These are phyloP conservation scores for Leptatherina wallacei DNA, from an alignment of 2,797 vertebrate species.

Conservation along the genomic window DNA sequence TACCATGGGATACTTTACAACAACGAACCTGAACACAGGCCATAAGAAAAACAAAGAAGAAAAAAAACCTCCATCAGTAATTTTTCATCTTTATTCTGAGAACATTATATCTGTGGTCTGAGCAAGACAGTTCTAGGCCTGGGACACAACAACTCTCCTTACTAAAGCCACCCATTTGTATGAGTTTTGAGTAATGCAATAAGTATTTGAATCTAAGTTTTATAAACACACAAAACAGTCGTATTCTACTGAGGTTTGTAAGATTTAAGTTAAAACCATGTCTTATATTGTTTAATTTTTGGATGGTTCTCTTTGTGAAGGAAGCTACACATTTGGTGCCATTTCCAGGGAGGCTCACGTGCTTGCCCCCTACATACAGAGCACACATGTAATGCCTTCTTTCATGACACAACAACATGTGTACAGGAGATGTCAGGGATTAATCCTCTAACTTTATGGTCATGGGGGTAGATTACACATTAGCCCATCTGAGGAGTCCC, in stretches of 20 bases:
- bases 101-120: not conserved
- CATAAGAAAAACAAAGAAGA: not conserved
- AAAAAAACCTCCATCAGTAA: not conserved
- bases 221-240: not conserved
- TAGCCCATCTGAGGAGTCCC: not conserved
- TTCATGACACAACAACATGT: not conserved
- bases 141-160: not conserved
- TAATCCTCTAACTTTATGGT: not conserved
- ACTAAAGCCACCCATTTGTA: not conserved
- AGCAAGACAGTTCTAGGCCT: not conserved
- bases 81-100: not conserved
- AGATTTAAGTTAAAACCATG: not conserved
- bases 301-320: not conserved
- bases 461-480: not conserved
- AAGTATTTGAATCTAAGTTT: not conserved
- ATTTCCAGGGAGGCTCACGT: not conserved
- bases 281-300: not conserved
- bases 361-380: slow-evolving; percentile 3
- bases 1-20: not conserved
- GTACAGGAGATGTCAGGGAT: not conserved
- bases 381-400: slow-evolving; percentile 8
- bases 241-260: not conserved
- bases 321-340: not conserved
- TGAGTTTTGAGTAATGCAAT: not conserved
- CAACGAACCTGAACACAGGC: not conserved